A percentile compares a stretch with the other conserved stretches of the same genome.
phyloP scores from a whole-genome alignment of 2,797 vertebrate genomes.

The Ambastaia sidthimunki region DNA sequence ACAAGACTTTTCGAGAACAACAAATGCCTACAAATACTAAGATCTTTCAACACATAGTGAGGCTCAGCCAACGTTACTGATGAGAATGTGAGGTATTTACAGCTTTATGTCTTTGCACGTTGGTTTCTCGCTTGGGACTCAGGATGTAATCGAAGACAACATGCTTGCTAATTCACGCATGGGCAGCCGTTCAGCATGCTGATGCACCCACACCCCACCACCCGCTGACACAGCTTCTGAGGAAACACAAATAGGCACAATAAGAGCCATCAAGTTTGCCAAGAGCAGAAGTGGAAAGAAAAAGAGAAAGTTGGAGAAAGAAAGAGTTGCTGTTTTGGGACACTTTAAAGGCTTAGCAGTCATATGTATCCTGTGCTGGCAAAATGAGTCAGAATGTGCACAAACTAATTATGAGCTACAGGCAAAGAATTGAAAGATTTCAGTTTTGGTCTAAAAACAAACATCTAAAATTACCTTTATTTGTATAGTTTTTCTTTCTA shows the following conservation, averaged over 20 bases:
- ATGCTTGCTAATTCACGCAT: constrained; percentile 45
- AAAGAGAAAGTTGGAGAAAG: constrained; percentile 15
- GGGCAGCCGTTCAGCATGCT: constrained; percentile 40
- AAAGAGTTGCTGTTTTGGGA: constrained; percentile 61
- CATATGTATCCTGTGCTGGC: constrained; percentile 47
- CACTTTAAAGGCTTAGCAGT: constrained; percentile 67
- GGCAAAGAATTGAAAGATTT: no score
- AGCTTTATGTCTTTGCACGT: constrained; percentile 37
- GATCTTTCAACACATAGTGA: constrained; percentile 64
- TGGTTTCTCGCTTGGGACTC: constrained; percentile 38
- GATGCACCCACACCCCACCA: constrained; percentile 42
- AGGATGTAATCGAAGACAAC: constrained; percentile 47
- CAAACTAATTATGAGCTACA: no score
- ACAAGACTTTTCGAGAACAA: constrained; percentile 46
- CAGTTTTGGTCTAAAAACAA: no score
- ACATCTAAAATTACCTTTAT: no score
- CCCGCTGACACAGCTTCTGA: constrained; percentile 26
- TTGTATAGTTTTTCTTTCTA: no score
- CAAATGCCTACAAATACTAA: constrained; percentile 33
- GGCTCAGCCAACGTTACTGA: constrained; percentile 1
- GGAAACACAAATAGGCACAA: constrained; percentile 39
- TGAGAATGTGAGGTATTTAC: constrained; percentile 43
- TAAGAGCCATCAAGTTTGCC: constrained; percentile 54
- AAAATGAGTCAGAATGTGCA: no score
- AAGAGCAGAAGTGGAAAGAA: constrained; percentile 34